phyloP scores from a whole-genome alignment of 1,140 invertebrate species.

The Caerostris extrusa region DNA sequence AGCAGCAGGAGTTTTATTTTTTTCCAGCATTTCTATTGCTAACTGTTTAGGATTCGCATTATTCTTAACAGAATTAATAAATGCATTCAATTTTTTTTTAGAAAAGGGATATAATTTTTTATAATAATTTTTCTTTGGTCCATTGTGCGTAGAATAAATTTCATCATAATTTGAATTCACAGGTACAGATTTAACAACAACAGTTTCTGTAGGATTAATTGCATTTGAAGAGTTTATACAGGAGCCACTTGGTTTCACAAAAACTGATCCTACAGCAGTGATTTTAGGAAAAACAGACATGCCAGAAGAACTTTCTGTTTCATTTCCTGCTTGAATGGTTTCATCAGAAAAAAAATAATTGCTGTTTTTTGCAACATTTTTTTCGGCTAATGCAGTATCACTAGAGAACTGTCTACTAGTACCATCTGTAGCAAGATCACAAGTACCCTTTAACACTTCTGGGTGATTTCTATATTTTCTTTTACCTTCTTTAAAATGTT shows the following conservation, averaged over 20 bases:
- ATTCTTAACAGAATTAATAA: neutral
- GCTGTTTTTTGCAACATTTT: neutral
- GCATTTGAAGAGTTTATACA: no score
- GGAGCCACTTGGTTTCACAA: no score
- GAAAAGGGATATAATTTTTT: neutral
- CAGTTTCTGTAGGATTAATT: neutral
- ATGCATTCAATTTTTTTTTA: neutral
- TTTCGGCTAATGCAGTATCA: neutral
- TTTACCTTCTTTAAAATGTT: no score
- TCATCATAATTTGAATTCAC: neutral
- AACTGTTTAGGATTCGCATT: neutral
- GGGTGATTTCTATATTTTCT: no score
- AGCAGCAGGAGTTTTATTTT: constrained; percentile 35
- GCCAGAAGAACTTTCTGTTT: no score
- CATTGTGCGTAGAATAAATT: constrained; percentile 39
- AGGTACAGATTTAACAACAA: constrained; percentile 12
- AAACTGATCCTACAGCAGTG: no score
- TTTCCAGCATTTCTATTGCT: neutral
- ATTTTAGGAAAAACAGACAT: no score
- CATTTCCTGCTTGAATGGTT: neutral
- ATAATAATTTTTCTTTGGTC: neutral
- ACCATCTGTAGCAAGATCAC: no score
- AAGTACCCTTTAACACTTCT: no score
- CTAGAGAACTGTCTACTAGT: no score
- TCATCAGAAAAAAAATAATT: neutral